Percentiles rank a stretch among this genome's conserved stretches.
Evolutionary conservation across 1,140 invertebrate species (phyloP).

Genomic region (Panulirus ornatus): DNA sequence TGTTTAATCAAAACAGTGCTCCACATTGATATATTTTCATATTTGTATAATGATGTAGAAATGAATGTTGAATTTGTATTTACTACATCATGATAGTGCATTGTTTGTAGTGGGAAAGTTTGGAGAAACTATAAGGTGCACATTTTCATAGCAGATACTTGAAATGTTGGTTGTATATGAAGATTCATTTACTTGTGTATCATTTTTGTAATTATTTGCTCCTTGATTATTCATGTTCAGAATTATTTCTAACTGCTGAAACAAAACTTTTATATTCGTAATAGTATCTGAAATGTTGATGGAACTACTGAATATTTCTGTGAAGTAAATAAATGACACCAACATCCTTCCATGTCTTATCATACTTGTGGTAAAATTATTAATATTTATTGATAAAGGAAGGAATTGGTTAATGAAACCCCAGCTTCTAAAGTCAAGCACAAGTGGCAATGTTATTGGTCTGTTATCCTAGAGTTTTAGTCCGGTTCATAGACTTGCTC

Average conservation of each 20-base stretch:
- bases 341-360: background rate
- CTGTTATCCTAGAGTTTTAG: too few relatives aligned
- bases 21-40: background rate
- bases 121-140: background rate
- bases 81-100: background rate
- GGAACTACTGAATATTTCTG: too few relatives aligned
- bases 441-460: too few relatives aligned
- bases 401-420: background rate
- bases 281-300: too few relatives aligned
- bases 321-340: background rate
- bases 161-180: too few relatives aligned
- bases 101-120: background rate
- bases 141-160: background rate
- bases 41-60: background rate
- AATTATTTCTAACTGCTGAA: too few relatives aligned
- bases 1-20: background rate
- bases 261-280: too few relatives aligned
- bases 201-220: too few relatives aligned
- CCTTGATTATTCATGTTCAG: too few relatives aligned
- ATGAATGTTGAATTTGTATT: background rate
- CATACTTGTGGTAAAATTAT: background rate
- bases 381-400: background rate
- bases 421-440: too few relatives aligned
- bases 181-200: too few relatives aligned
- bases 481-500: too few relatives aligned